phyloP scores from a whole-genome alignment of 2,888 invertebrate genomes.

The Mythimna pallens region DNA sequence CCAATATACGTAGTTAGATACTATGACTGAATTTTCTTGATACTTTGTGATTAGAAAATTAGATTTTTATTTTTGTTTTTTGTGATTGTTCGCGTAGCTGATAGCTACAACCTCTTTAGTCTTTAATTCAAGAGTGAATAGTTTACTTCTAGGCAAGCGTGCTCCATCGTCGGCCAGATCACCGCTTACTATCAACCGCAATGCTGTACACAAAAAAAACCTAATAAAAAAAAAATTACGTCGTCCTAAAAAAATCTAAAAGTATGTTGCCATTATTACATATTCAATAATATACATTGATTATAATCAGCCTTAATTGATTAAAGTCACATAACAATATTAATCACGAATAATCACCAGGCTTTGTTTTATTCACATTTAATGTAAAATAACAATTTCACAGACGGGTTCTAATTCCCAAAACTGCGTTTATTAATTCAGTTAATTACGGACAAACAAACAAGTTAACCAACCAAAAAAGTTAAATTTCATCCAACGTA shows the following conservation, averaged over 20 bases:
- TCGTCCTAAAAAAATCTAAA: not conserved
- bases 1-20: conserved; percentile 74
- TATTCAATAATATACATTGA: not conserved
- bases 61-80: not conserved
- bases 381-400: not conserved
- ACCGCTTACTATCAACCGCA: too few species aligned
- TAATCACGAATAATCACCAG: not conserved
- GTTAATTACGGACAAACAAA: not conserved
- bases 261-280: not conserved
- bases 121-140: too few species aligned
- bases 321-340: not conserved
- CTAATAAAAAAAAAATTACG: too few species aligned
- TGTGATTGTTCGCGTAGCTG: too few species aligned
- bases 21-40: conserved; percentile 68
- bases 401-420: not conserved
- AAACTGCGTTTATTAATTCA: conserved; percentile 1
- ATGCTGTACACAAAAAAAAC: too few species aligned
- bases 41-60: conserved; percentile 67
- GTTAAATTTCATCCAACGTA: not conserved
- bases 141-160: too few species aligned
- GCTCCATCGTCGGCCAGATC: too few species aligned
- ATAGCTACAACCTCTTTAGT: too few species aligned
- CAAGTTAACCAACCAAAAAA: not conserved
- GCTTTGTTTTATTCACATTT: not conserved
- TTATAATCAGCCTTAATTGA: too few species aligned